phyloP scores from a whole-genome alignment of 2,888 invertebrate species.

The Anarsia innoxiella region DNA sequence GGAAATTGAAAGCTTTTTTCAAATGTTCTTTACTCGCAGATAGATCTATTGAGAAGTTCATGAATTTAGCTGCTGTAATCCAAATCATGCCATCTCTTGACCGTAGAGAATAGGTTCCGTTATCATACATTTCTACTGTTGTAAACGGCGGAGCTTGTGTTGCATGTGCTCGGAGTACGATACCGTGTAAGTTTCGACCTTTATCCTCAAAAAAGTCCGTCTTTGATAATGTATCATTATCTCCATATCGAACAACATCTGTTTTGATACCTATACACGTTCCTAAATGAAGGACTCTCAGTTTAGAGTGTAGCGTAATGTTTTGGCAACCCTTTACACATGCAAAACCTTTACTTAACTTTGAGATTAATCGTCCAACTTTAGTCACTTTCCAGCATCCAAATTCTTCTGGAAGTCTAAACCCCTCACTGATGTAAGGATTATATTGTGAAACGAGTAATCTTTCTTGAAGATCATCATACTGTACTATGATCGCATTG shows the following conservation, averaged over 20 bases:
- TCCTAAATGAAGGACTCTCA: slow-evolving; percentile 39
- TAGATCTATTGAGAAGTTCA: slow-evolving; percentile 56
- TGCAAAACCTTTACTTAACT: slow-evolving; percentile 34
- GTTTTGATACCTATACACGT: slow-evolving; percentile 49
- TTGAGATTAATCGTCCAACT: slow-evolving; percentile 35
- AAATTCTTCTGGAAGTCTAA: slow-evolving; percentile 28
- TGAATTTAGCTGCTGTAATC: slow-evolving; percentile 41
- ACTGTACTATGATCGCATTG: slow-evolving; percentile 41
- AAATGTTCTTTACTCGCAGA: slow-evolving; percentile 28
- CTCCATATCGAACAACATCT: slow-evolving; percentile 24
- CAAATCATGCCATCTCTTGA: slow-evolving; percentile 54
- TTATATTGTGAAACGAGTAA: slow-evolving; percentile 35
- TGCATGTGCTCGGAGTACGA: slow-evolving; percentile 33
- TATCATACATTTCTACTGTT: slow-evolving; percentile 26
- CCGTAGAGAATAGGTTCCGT: slow-evolving; percentile 36
- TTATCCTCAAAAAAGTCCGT: slow-evolving; percentile 42
- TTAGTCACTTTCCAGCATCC: slow-evolving; percentile 48
- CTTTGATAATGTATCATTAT: slow-evolving; percentile 17
- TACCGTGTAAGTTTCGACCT: slow-evolving; percentile 46
- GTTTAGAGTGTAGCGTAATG: slow-evolving; percentile 35
- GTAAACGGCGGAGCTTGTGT: slow-evolving; percentile 44
- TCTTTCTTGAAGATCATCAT: slow-evolving; percentile 27
- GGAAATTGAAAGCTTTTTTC: slow-evolving; percentile 42
- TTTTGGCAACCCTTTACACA: slow-evolving; percentile 47
- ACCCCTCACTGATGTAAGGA: slow-evolving; percentile 39